These are phyloP conservation scores for Elachura formosa DNA, from an alignment of 2,113 vertebrate species.

Conservation along the genomic window DNA sequence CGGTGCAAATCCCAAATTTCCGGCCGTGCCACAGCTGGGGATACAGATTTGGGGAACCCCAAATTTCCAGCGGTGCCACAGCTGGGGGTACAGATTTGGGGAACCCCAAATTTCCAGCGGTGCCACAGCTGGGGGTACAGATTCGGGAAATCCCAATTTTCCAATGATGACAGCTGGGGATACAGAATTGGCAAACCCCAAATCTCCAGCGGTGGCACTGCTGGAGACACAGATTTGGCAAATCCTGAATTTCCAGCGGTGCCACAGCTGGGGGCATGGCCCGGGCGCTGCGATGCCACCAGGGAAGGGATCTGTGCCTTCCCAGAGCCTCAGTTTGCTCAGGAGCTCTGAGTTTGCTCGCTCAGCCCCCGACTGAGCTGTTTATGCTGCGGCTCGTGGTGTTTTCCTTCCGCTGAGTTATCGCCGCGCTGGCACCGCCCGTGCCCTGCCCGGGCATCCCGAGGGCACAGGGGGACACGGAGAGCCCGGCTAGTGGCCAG, in stretches of 20 bases:
- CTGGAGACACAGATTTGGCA: too few species aligned
- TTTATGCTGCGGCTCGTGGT: background rate
- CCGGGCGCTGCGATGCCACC: accelerated
- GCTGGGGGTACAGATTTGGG: too few species aligned
- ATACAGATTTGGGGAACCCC: too few species aligned
- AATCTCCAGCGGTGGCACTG: too few species aligned
- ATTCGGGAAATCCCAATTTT: too few species aligned
- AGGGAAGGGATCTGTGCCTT: accelerated
- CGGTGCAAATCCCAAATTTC: accelerated
- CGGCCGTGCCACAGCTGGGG: background rate
- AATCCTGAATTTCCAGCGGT: accelerated
- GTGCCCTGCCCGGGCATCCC: background rate
- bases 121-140: background rate
- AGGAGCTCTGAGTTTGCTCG: too few species aligned
- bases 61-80: background rate
- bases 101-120: too few species aligned
- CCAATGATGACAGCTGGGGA: too few species aligned
- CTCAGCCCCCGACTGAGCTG: background rate
- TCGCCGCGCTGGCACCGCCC: background rate
- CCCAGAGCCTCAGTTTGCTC: accelerated
- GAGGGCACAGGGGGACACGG: accelerated
- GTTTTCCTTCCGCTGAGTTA: background rate
- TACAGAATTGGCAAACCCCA: too few species aligned
- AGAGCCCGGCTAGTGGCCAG: background rate
- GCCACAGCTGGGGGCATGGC: background rate